phyloP scores from a whole-genome alignment of 2,888 invertebrate genomes.

The Pyrocoelia pectoralis region DNA sequence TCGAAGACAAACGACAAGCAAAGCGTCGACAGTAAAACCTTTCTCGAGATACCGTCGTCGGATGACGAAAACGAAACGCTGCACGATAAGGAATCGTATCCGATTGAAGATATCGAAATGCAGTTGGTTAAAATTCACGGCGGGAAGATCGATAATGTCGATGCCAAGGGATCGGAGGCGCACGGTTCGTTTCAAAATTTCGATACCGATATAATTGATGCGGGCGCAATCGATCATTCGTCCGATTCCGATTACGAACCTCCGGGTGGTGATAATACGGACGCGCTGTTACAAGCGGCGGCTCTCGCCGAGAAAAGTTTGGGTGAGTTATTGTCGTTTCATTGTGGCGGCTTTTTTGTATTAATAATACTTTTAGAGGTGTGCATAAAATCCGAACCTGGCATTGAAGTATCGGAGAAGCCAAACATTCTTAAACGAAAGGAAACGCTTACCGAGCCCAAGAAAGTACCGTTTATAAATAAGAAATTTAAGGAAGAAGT shows the following conservation, averaged over 20 bases:
- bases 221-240: slow-evolving; percentile 52
- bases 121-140: slow-evolving; percentile 56
- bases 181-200: slow-evolving; percentile 41
- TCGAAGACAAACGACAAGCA: slow-evolving; percentile 46
- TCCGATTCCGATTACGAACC: slow-evolving; percentile 55
- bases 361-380: slow-evolving; percentile 21
- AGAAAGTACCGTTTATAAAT: slow-evolving; percentile 20
- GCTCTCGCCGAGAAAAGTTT: slow-evolving; percentile 48
- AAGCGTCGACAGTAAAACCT: no score
- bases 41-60: slow-evolving; percentile 56
- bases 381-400: slow-evolving; percentile 48
- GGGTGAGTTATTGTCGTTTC: slow-evolving; percentile 17
- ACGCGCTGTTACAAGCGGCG: slow-evolving; percentile 45
- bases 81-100: slow-evolving; percentile 27
- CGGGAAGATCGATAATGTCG: slow-evolving; percentile 23
- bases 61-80: slow-evolving; percentile 51
- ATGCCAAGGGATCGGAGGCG: slow-evolving; percentile 30
- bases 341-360: slow-evolving; percentile 10
- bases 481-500: slow-evolving; percentile 48
- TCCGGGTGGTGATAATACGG: slow-evolving; percentile 40
- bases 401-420: slow-evolving; percentile 44
- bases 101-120: slow-evolving; percentile 57
- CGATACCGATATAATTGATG: slow-evolving; percentile 48
- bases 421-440: slow-evolving; percentile 53
- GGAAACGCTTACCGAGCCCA: slow-evolving; percentile 23